Conservation (phyloP, 2,888 invertebrate species). For the Harpalus rubripes region DNA sequence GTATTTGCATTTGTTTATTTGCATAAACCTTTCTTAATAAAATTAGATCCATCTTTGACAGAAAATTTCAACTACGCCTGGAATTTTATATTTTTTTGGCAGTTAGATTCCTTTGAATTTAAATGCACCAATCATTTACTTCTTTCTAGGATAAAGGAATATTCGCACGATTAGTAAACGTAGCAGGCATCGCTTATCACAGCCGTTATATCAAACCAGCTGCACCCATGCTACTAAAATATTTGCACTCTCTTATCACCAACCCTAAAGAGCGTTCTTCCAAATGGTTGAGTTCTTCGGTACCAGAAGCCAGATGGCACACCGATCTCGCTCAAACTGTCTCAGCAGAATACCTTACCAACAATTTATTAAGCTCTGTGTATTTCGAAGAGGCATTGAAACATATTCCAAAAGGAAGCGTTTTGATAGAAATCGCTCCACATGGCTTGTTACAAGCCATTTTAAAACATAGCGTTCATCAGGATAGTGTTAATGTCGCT, state of each 20-base stretch:
- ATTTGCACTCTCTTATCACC: constrained; percentile 76
- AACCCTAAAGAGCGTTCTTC: constrained; percentile 79
- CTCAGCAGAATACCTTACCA: constrained; percentile 85
- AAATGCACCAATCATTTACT: neutral
- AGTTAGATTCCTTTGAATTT: neutral
- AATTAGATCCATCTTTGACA: too few species aligned
- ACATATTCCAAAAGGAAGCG: constrained; percentile 89
- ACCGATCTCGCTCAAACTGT: constrained; percentile 79
- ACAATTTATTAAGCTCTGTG: constrained; percentile 84
- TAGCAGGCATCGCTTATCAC: constrained; percentile 94
- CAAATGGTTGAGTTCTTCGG: constrained; percentile 84
- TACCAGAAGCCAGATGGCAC: constrained; percentile 81
- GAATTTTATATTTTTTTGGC: too few species aligned
- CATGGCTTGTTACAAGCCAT: constrained; percentile 94
- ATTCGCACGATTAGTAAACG: constrained; percentile 91
- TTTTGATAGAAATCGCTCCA: constrained; percentile 93
- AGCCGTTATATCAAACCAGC: constrained; percentile 86
- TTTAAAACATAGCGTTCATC: constrained; percentile 86
- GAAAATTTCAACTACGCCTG: too few species aligned
- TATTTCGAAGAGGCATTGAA: constrained; percentile 90
- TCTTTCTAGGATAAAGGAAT: constrained; percentile 82
- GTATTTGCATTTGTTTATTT: too few species aligned
- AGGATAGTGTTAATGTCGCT: constrained; percentile 85
- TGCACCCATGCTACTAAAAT: constrained; percentile 76
- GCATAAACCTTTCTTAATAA: too few species aligned